These are phyloP conservation scores for Lymantria monacha DNA, from an alignment of 2,888 invertebrate species.

Conservation along the genomic window DNA sequence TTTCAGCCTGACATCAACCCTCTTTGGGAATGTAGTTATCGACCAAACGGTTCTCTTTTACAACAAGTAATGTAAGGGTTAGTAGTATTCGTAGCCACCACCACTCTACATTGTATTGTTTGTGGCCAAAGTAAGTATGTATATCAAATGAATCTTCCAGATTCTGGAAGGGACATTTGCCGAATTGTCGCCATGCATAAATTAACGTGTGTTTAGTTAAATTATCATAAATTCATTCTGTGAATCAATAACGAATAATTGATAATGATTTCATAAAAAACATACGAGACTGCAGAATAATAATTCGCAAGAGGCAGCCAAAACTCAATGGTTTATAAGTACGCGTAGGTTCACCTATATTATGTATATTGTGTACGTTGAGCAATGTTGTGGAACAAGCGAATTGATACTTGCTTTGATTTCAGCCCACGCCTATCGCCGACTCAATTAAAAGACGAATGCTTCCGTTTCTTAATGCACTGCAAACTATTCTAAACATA, in stretches of 20 bases:
- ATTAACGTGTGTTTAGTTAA: background rate
- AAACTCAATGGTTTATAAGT: slow-evolving; percentile 16
- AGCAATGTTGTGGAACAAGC: slow-evolving; percentile 56
- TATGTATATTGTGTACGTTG: slow-evolving; percentile 35
- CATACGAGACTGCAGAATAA: slow-evolving; percentile 51
- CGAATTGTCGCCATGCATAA: too few relatives aligned
- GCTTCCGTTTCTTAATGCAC: slow-evolving; percentile 51
- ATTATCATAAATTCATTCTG: background rate
- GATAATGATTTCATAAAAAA: slow-evolving; percentile 40
- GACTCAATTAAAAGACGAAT: slow-evolving; percentile 52
- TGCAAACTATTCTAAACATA: slow-evolving; percentile 13
- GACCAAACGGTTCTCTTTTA: too few relatives aligned
- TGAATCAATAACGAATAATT: background rate
- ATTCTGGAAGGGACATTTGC: too few relatives aligned
- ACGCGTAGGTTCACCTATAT: slow-evolving; percentile 15
- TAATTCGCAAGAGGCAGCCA: slow-evolving; percentile 51
- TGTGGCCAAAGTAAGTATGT: too few relatives aligned
- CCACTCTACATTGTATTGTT: too few relatives aligned
- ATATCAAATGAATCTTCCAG: too few relatives aligned
- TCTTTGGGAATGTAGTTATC: too few relatives aligned
- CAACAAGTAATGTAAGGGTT: too few relatives aligned
- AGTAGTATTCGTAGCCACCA: too few relatives aligned
- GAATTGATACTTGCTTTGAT: slow-evolving; percentile 33
- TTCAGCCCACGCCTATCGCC: slow-evolving; percentile 55
- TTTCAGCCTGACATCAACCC: too few relatives aligned